Conservation (phyloP, 2,888 invertebrate genomes). For the Chymomyza caudatula region DNA sequence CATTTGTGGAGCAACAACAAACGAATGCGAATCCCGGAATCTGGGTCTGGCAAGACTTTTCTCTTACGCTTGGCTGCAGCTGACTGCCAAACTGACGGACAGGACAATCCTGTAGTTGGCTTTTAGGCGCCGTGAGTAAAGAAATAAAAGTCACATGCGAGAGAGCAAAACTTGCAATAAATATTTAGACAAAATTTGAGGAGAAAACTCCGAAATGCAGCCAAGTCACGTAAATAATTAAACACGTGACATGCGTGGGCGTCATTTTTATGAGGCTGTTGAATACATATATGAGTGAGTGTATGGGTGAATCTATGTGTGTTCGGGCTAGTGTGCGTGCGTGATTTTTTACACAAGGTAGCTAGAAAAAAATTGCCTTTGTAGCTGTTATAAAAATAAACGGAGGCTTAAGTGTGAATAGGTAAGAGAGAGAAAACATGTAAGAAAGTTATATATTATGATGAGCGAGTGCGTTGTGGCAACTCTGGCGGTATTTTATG, state of each 20-base stretch:
- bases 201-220: slow-evolving; percentile 54
- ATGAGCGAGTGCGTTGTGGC: background rate
- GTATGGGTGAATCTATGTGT: slow-evolving; percentile 1
- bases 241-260: slow-evolving; percentile 78
- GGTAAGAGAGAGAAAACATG: background rate
- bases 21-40: background rate
- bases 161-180: slow-evolving; percentile 57
- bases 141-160: background rate
- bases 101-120: background rate
- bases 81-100: background rate
- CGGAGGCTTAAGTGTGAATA: background rate
- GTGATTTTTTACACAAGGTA: slow-evolving; percentile 42
- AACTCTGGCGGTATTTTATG: background rate
- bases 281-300: background rate
- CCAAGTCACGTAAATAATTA: slow-evolving; percentile 79
- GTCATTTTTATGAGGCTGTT: slow-evolving; percentile 23
- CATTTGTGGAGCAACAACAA: background rate
- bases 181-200: slow-evolving; percentile 62
- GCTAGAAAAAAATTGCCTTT: too few relatives aligned
- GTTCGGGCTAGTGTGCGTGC: slow-evolving; percentile 21
- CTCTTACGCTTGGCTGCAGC: background rate
- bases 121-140: background rate
- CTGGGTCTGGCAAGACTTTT: background rate
- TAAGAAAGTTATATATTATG: background rate
- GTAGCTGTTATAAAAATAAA: background rate